phyloP scores from a whole-genome alignment of 2,888 invertebrate species.

The Prenolepis imparis region DNA sequence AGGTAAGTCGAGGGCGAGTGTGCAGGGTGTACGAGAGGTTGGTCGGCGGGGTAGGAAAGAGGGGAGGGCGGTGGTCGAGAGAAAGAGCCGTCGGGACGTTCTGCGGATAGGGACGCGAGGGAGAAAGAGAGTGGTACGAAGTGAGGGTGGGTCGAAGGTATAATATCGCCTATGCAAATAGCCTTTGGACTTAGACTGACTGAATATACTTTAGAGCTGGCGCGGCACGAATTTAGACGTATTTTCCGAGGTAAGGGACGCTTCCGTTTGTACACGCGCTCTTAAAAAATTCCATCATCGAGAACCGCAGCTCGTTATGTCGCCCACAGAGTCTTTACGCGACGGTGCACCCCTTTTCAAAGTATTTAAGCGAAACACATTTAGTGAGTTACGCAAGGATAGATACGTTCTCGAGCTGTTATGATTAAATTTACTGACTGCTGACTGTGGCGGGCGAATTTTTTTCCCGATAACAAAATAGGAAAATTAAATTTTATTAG shows the following conservation, averaged over 20 bases:
- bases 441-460: neutral
- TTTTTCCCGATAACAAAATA: neutral
- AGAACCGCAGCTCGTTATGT: conserved; percentile 65
- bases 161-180: conserved; percentile 86
- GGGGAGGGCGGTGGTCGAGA: conserved; percentile 58
- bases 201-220: conserved; percentile 83
- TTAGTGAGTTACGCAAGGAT: conserved; percentile 60
- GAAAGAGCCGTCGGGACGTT: conserved; percentile 69
- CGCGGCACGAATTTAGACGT: conserved; percentile 73
- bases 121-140: conserved; percentile 56
- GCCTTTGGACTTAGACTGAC: conserved; percentile 86
- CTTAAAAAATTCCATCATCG: conserved; percentile 73
- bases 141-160: conserved; percentile 80
- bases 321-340: conserved; percentile 52
- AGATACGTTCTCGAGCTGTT: conserved; percentile 3
- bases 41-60: conserved; percentile 31
- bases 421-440: conserved; percentile 15
- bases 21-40: conserved; percentile 41
- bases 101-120: conserved; percentile 63
- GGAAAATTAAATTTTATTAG: neutral
- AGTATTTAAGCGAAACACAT: conserved; percentile 53
- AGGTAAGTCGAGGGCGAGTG: conserved; percentile 52
- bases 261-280: conserved; percentile 58
- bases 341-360: conserved; percentile 23
- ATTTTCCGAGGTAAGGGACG: conserved; percentile 62